Evolutionary conservation across 2,888 invertebrate genomes (phyloP).

Genomic region (Heteromurus nitidus): DNA sequence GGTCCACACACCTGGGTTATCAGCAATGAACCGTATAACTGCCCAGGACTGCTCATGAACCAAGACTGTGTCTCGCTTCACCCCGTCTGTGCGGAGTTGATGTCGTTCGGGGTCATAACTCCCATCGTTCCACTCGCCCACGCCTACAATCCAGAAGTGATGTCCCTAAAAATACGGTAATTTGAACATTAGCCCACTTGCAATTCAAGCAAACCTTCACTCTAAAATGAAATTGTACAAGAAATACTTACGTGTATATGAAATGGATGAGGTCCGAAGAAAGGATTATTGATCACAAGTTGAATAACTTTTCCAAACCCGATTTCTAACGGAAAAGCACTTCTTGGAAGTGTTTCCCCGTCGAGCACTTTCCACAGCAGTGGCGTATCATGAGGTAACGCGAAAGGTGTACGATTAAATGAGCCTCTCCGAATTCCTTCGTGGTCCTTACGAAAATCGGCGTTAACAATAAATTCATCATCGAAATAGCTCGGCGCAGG

Average conservation of each 20-base stretch:
- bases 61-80: slow-evolving; percentile 62
- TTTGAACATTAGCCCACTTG: background rate
- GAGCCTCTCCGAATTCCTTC: slow-evolving; percentile 43
- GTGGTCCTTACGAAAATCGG: slow-evolving; percentile 42
- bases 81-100: slow-evolving; percentile 34
- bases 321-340: slow-evolving; percentile 27
- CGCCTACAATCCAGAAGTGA: slow-evolving; percentile 67
- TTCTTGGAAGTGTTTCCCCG: slow-evolving; percentile 40
- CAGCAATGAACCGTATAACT: slow-evolving; percentile 61
- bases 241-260: slow-evolving; percentile 63
- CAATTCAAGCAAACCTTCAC: too few relatives aligned
- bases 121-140: slow-evolving; percentile 49
- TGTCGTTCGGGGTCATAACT: slow-evolving; percentile 38
- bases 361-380: slow-evolving; percentile 54
- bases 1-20: slow-evolving; percentile 66
- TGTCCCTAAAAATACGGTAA: slow-evolving; percentile 20
- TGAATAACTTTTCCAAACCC: slow-evolving; percentile 59
- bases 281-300: slow-evolving; percentile 64
- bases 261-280: slow-evolving; percentile 66
- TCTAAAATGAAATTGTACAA: background rate
- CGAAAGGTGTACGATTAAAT: slow-evolving; percentile 60
- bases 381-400: slow-evolving; percentile 43
- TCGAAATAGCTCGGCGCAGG: slow-evolving; percentile 61
- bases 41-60: slow-evolving; percentile 53
- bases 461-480: slow-evolving; percentile 48